A percentile compares a stretch with the other conserved stretches of the same genome.
phyloP scores from a whole-genome alignment of 2,888 invertebrate species.

The Callosobruchus maculatus region DNA sequence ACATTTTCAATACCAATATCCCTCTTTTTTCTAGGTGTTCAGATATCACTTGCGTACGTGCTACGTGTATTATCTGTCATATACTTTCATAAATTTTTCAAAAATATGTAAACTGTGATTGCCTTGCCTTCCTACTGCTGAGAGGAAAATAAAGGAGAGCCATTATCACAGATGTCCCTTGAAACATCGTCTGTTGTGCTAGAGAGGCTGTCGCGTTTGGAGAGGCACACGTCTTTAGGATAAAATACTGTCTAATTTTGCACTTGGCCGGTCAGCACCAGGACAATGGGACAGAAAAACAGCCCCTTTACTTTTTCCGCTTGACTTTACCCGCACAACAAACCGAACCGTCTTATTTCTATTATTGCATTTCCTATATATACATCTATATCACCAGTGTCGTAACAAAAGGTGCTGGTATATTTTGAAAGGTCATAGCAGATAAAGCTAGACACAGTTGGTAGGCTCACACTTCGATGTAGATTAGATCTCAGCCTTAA shows the following conservation, averaged over 20 bases:
- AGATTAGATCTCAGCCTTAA: too few relatives aligned
- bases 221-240: slow-evolving; percentile 3
- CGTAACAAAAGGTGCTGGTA: too few relatives aligned
- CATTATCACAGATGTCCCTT: not conserved
- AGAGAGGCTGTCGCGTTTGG: not conserved
- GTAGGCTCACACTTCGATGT: too few relatives aligned
- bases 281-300: not conserved
- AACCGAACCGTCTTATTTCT: slow-evolving; percentile 3
- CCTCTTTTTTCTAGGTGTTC: too few relatives aligned
- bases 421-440: too few relatives aligned
- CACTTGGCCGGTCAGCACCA: slow-evolving; percentile 2
- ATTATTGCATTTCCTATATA: slow-evolving; percentile 2
- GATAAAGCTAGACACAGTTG: too few relatives aligned
- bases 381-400: not conserved
- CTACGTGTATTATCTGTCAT: too few relatives aligned
- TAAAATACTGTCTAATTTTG: slow-evolving; percentile 6
- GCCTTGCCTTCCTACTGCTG: too few relatives aligned
- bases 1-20: too few relatives aligned
- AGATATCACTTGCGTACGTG: too few relatives aligned
- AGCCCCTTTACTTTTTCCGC: slow-evolving; percentile 5
- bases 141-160: not conserved
- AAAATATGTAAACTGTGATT: too few relatives aligned
- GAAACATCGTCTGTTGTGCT: not conserved
- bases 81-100: too few relatives aligned
- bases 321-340: slow-evolving; percentile 6